Evolutionary conservation across 1,140 invertebrate genomes (phyloP).

Genomic region (Drusus annulatus): DNA sequence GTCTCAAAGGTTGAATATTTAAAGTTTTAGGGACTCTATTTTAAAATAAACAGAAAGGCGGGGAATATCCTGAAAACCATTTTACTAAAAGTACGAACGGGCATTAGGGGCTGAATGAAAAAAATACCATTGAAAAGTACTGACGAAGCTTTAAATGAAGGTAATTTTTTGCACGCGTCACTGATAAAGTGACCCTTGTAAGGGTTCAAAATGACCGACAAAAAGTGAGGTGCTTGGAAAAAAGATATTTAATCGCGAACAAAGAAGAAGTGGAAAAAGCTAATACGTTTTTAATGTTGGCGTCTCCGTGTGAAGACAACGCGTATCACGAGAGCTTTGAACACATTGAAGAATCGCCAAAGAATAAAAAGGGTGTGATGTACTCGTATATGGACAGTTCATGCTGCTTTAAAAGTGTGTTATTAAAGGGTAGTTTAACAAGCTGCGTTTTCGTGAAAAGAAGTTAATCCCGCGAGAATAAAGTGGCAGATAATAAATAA

Average conservation of each 20-base stretch:
- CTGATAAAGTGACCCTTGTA: constrained; percentile 25
- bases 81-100: background rate
- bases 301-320: background rate
- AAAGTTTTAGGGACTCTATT: no score
- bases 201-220: background rate
- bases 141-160: constrained; percentile 2
- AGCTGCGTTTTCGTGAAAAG: no score
- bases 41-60: no score
- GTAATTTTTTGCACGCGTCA: background rate
- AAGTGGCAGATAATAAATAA: no score
- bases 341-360: no score
- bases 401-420: no score
- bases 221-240: constrained; percentile 17
- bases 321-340: no score
- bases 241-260: background rate
- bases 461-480: no score
- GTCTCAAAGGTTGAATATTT: no score
- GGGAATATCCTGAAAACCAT: background rate
- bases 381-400: no score
- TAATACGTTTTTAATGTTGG: constrained; percentile 29
- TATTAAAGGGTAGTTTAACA: no score
- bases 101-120: background rate
- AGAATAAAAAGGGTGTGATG: no score
- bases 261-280: background rate
- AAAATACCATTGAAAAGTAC: background rate